Evolutionary conservation across 2,888 invertebrate genomes (phyloP).

Genomic region (Cheilosia vernalis): DNA sequence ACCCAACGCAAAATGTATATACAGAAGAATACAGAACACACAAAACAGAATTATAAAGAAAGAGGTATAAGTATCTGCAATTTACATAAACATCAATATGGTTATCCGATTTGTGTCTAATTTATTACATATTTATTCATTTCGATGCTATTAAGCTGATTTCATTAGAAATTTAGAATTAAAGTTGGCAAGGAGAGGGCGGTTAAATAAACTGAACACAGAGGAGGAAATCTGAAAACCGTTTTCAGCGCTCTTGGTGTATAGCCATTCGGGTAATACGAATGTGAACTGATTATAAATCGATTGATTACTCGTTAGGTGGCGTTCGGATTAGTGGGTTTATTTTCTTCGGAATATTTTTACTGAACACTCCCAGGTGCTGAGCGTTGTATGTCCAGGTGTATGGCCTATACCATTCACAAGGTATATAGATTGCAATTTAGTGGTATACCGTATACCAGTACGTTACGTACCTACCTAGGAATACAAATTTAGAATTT

Average conservation of each 20-base stretch:
- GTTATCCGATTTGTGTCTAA: slow-evolving; percentile 41
- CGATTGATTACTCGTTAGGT: slow-evolving; percentile 46
- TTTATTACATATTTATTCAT: slow-evolving; percentile 53
- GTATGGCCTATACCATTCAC: too few relatives aligned
- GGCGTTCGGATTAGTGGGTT: slow-evolving; percentile 17
- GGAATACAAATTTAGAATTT: too few relatives aligned
- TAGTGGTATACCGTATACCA: too few relatives aligned
- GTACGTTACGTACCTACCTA: too few relatives aligned
- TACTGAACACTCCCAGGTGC: slow-evolving; percentile 1
- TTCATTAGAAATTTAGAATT: slow-evolving; percentile 17
- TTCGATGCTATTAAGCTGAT: slow-evolving; percentile 39
- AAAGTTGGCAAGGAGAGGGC: background rate
- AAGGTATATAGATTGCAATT: too few relatives aligned
- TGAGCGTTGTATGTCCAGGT: too few relatives aligned
- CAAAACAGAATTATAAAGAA: background rate
- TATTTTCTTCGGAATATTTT: slow-evolving; percentile 6
- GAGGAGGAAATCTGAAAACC: slow-evolving; percentile 27
- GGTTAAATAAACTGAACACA: background rate
- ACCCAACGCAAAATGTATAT: background rate
- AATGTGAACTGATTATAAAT: slow-evolving; percentile 66
- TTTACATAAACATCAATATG: slow-evolving; percentile 55
- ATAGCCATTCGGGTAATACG: slow-evolving; percentile 26
- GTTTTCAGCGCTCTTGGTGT: slow-evolving; percentile 6
- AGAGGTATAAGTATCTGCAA: background rate
- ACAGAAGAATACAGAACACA: background rate